Base-by-base conservation (phyloP, 2,797 vertebrate species). In the Paedocypris micromegethes region DNA sequence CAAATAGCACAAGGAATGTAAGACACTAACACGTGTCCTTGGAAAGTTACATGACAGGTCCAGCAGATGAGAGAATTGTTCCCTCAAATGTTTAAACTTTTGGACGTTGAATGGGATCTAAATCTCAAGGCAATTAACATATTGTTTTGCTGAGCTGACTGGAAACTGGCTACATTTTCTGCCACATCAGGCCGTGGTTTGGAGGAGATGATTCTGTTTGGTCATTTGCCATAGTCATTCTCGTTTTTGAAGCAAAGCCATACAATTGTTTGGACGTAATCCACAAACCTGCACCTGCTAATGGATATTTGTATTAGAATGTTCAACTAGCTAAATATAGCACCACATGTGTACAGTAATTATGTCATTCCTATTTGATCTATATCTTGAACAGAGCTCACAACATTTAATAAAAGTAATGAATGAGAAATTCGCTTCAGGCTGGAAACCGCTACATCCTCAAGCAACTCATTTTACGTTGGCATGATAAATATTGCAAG, bases 121-220 rank as follows among this genome's bases (percentile, higher is more conserved):
- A 79, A 60, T 81, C 80, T 79, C 79, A 70, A 7, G 76, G 81
- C 79, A 84, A 81, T 86, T 85, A 85, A 83, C 80, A 78, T 80
- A 80, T 83, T 88, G 83, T 86, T 81, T 87, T 82, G 83, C 83
- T 72, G 83, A 85, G 83, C 82, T 79, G 81, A 80, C 77, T 79
- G 79, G 61, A 81, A 87, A 86, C 83, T 81, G 79, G 77, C 80
- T 68, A 77, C 80, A 83, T 87, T 86, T 68, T 47, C 62, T 51
- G 66, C 41, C 6, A 37, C 48, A 6, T 70, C 44, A 58, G 55
- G 45, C 63, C 51, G 58, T 9, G 57, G 54, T 70, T 52, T 73
- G n/a, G 7, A 46, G 55, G 41, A n/a, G 37, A 63, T 39, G 61
- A 64, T n/a, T 41, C 8, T 43, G 66, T 46, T 57, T 66, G 5